Conservation (phyloP, 2,888 invertebrate genomes). For the Zelleria hepariella region DNA sequence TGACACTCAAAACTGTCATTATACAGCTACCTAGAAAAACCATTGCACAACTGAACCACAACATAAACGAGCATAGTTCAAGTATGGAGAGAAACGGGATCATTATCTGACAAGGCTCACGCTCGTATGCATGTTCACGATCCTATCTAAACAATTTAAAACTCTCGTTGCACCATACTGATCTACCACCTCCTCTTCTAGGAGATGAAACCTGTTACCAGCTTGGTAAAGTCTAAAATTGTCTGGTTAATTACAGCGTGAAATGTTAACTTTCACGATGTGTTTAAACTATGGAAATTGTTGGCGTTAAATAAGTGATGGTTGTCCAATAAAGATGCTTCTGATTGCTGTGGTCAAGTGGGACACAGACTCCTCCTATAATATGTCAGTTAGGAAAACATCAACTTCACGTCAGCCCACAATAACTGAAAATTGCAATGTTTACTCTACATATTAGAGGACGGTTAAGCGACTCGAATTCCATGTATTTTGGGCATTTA, state of each 20-base stretch:
- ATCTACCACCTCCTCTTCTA: neutral
- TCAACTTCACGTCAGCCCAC: too few species aligned
- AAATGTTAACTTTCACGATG: neutral
- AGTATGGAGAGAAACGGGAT: neutral
- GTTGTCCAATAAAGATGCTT: neutral
- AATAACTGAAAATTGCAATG: too few species aligned
- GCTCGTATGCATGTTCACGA: neutral
- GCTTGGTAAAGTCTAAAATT: neutral
- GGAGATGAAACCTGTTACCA: neutral
- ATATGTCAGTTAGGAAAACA: too few species aligned
- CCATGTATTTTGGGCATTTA: too few species aligned
- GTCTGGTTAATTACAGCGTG: neutral
- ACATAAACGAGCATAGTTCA: neutral
- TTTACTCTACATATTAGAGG: too few species aligned
- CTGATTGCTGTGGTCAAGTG: neutral
- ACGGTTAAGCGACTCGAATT: too few species aligned
- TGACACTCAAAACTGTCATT: neutral
- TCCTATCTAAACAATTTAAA: neutral
- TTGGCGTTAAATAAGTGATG: neutral
- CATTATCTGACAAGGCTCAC: neutral
- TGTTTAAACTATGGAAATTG: neutral
- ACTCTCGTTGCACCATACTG: neutral
- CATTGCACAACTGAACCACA: neutral
- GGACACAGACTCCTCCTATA: neutral
- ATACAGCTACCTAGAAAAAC: neutral